Percentiles rank a stretch among this genome's conserved stretches.
Evolutionary conservation across 2,888 invertebrate species (phyloP).

Genomic region (Acronicta leporina): DNA sequence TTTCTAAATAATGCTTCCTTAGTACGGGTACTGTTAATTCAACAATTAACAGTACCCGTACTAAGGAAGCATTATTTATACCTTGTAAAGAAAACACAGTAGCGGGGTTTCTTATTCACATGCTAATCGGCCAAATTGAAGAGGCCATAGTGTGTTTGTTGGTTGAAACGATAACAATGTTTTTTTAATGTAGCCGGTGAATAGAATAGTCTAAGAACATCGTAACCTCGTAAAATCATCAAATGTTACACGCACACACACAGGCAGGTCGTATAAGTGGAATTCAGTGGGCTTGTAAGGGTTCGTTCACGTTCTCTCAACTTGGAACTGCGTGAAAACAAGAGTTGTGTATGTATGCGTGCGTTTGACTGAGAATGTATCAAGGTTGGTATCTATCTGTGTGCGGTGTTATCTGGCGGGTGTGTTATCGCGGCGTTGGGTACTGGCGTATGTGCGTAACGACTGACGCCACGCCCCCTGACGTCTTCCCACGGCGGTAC

Average conservation of each 20-base stretch:
- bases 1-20: too few species aligned
- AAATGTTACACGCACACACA: slow-evolving; percentile 10
- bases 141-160: slow-evolving; percentile 24
- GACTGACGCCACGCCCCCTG: slow-evolving; percentile 81
- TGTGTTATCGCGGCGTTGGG: slow-evolving; percentile 80
- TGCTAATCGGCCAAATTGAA: slow-evolving; percentile 45
- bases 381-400: slow-evolving; percentile 23
- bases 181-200: slow-evolving; percentile 44
- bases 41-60: too few species aligned
- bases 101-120: slow-evolving; percentile 46
- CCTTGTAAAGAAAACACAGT: slow-evolving; percentile 31
- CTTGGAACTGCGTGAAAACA: slow-evolving; percentile 11
- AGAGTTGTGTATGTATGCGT: slow-evolving; percentile 26
- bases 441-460: slow-evolving; percentile 81
- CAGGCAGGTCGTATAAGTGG: not conserved
- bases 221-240: not conserved
- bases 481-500: slow-evolving; percentile 71
- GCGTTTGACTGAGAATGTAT: slow-evolving; percentile 7
- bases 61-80: slow-evolving; percentile 37
- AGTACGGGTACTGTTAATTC: too few species aligned
- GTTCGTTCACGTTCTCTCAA: slow-evolving; percentile 9
- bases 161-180: slow-evolving; percentile 29
- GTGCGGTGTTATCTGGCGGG: slow-evolving; percentile 49
- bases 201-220: slow-evolving; percentile 3
- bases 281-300: slow-evolving; percentile 17